These are phyloP conservation scores for Tineola bisselliella DNA, from an alignment of 2,888 invertebrate genomes.

Conservation along the genomic window DNA sequence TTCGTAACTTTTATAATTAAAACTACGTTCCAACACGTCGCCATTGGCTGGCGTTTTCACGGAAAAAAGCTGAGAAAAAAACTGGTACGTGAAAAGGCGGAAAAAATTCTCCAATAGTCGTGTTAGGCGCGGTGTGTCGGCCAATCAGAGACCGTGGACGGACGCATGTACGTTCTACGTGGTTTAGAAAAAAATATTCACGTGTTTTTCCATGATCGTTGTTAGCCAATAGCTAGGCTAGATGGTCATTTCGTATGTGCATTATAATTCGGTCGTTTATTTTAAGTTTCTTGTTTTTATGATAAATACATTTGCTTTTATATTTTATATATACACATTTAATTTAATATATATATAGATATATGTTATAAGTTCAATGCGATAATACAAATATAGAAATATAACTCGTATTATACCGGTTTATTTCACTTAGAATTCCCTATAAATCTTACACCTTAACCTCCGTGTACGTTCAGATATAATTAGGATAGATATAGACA, in stretches of 20 bases:
- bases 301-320: background rate
- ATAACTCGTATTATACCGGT: too few relatives aligned
- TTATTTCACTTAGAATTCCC: too few relatives aligned
- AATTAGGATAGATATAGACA: too few relatives aligned
- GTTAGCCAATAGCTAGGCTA: constrained; percentile 39
- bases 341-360: too few relatives aligned
- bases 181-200: constrained; percentile 57
- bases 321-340: background rate
- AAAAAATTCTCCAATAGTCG: constrained; percentile 54
- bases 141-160: constrained; percentile 41
- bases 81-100: constrained; percentile 56
- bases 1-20: constrained; percentile 54
- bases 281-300: constrained; percentile 34
- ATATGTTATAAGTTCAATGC: too few relatives aligned
- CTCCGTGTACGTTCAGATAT: too few relatives aligned
- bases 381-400: too few relatives aligned
- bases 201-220: constrained; percentile 58
- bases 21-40: constrained; percentile 34
- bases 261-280: constrained; percentile 40
- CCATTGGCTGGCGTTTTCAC: constrained; percentile 56
- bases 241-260: constrained; percentile 35
- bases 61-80: constrained; percentile 38
- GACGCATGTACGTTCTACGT: constrained; percentile 58
- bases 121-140: constrained; percentile 25
- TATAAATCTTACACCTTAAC: too few relatives aligned